Evolutionary conservation across 2,888 invertebrate species (phyloP).

Genomic region (Cynaeus angustus): DNA sequence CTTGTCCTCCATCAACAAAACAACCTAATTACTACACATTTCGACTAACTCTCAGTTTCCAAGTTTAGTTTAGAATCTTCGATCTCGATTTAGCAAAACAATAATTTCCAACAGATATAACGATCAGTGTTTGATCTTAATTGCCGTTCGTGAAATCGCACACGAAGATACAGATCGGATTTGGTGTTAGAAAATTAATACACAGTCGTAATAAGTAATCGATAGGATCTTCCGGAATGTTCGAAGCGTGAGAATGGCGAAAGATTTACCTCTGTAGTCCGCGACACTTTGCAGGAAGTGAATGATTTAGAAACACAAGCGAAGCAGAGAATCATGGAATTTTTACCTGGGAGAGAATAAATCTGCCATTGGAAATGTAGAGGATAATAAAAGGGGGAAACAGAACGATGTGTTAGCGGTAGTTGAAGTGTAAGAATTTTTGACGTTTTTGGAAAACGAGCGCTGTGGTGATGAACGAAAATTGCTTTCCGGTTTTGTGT

Average conservation of each 20-base stretch:
- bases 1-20: background rate
- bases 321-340: conserved; percentile 38
- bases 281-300: conserved; percentile 42
- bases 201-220: conserved; percentile 52
- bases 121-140: conserved; percentile 42
- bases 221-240: conserved; percentile 51
- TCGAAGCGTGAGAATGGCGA: conserved; percentile 49
- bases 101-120: conserved; percentile 35
- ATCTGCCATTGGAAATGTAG: conserved; percentile 27
- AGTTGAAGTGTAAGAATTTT: too few relatives aligned
- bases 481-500: too few relatives aligned
- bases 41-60: conserved; percentile 1
- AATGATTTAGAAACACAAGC: conserved; percentile 47
- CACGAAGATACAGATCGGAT: conserved; percentile 31
- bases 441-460: too few relatives aligned
- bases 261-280: conserved; percentile 34
- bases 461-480: too few relatives aligned
- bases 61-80: conserved; percentile 1
- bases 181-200: conserved; percentile 45
- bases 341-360: conserved; percentile 39
- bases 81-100: conserved; percentile 33
- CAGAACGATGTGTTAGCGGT: background rate
- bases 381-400: background rate
- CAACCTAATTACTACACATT: background rate
- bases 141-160: conserved; percentile 42